Evolutionary conservation across 2,888 invertebrate species (phyloP), one percentile per base, ranked within the genome.

Genomic region (Lacanobia wlatinum): DNA sequence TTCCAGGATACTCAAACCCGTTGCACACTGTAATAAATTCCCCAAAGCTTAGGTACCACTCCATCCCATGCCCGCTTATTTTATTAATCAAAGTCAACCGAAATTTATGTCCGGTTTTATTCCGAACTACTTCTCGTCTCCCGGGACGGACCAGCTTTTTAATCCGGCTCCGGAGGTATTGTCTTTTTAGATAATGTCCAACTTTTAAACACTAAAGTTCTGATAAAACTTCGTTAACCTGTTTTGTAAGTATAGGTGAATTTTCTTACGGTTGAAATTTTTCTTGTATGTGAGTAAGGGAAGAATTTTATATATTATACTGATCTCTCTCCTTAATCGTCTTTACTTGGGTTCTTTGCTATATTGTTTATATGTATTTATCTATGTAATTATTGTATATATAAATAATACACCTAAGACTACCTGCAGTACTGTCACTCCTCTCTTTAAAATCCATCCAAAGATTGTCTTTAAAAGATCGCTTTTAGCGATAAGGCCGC

Each of bases 71-170:
- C 23, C 23, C 69, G 43, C 62, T 60, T 70, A 74, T 80, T 80
- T 78, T 83, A 81, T 83, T 81, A 83, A 83, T 83, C 84, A 83
- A 75, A 83, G 83, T 83, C 84, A 71, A 55, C 71, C 60, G 14
- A 65, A 82, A 75, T 83, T 69, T 83, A 71, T 83, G 71, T 60
- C 68, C 50, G 71, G 62, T 80, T 81, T 80, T 69, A 81, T 83
- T 69, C 68, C 53, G 43, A 80, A 83, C 76, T 75, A 83, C 58
- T 83, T 68, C 48, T 60, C 40, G 48, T 69, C 83, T 38, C 58
- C 5, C 50, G 70, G 61, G 80, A 69, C 52, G 14, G 34, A 65
- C 43, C 50, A 62, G 78, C 56, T 78, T 71, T 79, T 82, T 82
- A 70, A 71, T 78, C 78, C 50, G 43, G 28, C 34, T 50, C 18